Evolutionary conservation across 2,888 invertebrate genomes (phyloP).

Genomic region (Netelia fuscicornis): DNA sequence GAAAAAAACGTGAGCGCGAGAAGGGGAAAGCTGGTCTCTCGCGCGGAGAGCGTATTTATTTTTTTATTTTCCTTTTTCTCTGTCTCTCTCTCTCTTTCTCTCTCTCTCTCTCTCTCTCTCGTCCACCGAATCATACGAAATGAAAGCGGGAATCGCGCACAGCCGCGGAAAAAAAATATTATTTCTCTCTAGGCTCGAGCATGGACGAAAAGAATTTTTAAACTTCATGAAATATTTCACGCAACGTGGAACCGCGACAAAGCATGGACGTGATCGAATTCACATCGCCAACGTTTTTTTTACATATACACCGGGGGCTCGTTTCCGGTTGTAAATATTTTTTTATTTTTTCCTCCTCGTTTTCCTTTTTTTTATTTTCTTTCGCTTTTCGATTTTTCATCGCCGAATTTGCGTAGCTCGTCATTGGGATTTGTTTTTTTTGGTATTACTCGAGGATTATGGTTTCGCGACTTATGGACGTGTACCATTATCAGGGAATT

Average conservation of each 20-base stretch:
- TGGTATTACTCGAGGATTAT: conserved; percentile 15
- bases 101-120: neutral
- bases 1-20: conserved; percentile 38
- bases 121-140: conserved; percentile 54
- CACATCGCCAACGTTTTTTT: conserved; percentile 22
- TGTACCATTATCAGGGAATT: conserved; percentile 15
- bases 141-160: conserved; percentile 18
- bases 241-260: conserved; percentile 27
- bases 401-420: conserved; percentile 2
- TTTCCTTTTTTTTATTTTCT: neutral
- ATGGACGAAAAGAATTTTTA: conserved; percentile 60
- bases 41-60: conserved; percentile 14
- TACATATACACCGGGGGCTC: neutral
- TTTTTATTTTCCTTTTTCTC: conserved; percentile 38
- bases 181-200: neutral
- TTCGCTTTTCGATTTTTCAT: neutral
- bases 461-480: neutral
- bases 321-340: neutral
- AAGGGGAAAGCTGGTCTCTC: neutral
- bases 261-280: conserved; percentile 53
- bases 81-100: neutral
- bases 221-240: conserved; percentile 61
- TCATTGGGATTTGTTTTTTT: conserved; percentile 37
- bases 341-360: conserved; percentile 1
- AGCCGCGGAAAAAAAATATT: conserved; percentile 45